Evolutionary conservation across 2,888 invertebrate genomes (phyloP).

Genomic region (Nemotelus pantherinus): DNA sequence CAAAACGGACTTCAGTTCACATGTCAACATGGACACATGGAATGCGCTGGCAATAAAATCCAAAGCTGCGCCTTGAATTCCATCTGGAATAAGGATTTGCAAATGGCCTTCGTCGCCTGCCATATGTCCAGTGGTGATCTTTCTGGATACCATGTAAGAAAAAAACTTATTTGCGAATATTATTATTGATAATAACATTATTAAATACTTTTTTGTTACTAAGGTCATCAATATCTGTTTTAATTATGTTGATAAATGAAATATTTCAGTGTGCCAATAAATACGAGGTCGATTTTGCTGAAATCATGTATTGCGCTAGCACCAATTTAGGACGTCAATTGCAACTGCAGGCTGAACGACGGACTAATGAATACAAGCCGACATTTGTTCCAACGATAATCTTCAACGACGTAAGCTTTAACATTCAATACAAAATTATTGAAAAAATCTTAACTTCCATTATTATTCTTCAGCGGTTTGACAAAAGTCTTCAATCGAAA

Average conservation of each 20-base stretch:
- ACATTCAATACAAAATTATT: background rate
- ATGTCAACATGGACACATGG: conserved; percentile 73
- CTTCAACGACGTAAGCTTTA: conserved; percentile 65
- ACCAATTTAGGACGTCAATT: conserved; percentile 63
- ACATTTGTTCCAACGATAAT: conserved; percentile 68
- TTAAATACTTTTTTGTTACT: background rate
- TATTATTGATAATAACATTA: background rate
- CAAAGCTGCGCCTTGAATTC: conserved; percentile 70
- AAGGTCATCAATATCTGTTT: background rate
- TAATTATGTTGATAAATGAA: background rate
- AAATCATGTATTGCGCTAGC: conserved; percentile 62
- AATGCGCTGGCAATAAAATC: conserved; percentile 72
- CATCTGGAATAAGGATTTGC: conserved; percentile 58
- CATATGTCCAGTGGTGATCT: conserved; percentile 66
- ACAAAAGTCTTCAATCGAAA: conserved; percentile 64
- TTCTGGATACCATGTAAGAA: conserved; percentile 54
- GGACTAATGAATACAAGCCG: conserved; percentile 61
- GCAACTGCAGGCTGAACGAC: conserved; percentile 66
- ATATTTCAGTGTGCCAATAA: conserved; percentile 63
- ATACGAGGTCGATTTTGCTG: conserved; percentile 61
- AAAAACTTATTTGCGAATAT: conserved; percentile 52
- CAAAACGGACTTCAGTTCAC: conserved; percentile 64
- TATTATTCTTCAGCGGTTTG: conserved; percentile 58
- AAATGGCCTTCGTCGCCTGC: conserved; percentile 68
- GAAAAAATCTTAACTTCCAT: conserved; percentile 4